Evolutionary conservation across 2,888 invertebrate species (phyloP).

Genomic region (Drosophila mimica): DNA sequence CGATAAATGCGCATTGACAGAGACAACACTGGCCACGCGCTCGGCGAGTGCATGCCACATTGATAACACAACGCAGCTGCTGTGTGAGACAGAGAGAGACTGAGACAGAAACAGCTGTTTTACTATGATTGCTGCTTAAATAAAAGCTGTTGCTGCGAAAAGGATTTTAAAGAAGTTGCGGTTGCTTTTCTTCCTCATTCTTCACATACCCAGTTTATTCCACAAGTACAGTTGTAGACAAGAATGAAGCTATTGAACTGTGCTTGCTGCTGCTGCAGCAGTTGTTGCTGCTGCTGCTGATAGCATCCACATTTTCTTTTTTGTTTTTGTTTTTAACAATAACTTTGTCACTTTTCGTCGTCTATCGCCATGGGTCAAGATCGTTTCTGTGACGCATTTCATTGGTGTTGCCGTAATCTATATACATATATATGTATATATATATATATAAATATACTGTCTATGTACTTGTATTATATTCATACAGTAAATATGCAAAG

Average conservation of each 20-base stretch:
- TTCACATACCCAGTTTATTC: neutral
- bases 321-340: neutral
- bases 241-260: conserved; percentile 28
- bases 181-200: neutral
- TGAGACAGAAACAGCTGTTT: neutral
- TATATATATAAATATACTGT: neutral
- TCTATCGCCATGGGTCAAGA: conserved; percentile 46
- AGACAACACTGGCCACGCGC: conserved; percentile 37
- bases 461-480: neutral
- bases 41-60: conserved; percentile 30
- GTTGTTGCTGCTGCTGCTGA: conserved; percentile 16
- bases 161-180: neutral
- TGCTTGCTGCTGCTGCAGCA: conserved; percentile 1
- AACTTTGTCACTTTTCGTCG: neutral
- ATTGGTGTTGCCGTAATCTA: conserved; percentile 28
- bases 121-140: neutral
- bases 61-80: conserved; percentile 6
- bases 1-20: conserved; percentile 30
- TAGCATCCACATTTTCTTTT: conserved; percentile 10
- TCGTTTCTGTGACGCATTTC: conserved; percentile 49
- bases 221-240: neutral
- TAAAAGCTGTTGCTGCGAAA: conserved; percentile 1
- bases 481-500: conserved; percentile 13
- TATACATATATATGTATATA: conserved; percentile 4
- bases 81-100: neutral